These are phyloP conservation scores for Ceraclea dissimilis DNA, from an alignment of 2,888 invertebrate species.

Conservation along the genomic window DNA sequence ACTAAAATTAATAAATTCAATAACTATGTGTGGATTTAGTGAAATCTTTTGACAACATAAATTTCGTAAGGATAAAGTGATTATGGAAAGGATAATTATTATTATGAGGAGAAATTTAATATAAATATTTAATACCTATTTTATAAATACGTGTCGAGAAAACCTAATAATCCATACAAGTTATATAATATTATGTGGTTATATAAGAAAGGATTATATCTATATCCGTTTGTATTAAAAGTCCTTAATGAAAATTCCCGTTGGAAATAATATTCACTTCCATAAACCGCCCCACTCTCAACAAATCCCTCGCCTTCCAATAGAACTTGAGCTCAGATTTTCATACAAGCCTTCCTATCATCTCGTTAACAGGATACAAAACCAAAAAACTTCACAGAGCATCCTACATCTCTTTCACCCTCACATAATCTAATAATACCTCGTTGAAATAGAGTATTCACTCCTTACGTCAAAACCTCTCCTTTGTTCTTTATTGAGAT, in stretches of 20 bases:
- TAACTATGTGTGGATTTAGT: no score
- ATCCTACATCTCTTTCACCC: constrained; percentile 6
- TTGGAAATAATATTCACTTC: neutral
- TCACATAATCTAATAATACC: neutral
- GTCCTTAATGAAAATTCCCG: neutral
- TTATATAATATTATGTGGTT: no score
- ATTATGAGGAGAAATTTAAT: no score
- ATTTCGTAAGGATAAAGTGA: no score
- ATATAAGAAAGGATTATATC: neutral
- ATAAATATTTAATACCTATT: no score
- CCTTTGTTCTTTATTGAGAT: neutral
- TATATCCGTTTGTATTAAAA: neutral
- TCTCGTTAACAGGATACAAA: constrained; percentile 21
- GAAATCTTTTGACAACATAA: no score
- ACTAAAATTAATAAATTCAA: no score
- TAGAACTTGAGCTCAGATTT: constrained; percentile 24
- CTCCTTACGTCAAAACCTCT: neutral
- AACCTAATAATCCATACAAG: no score
- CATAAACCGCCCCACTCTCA: constrained; percentile 7
- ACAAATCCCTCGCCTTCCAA: constrained; percentile 19
- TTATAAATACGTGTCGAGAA: no score
- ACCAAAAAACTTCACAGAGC: neutral
- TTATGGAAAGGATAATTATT: neutral
- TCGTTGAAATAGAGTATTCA: constrained; percentile 4
- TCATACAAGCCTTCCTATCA: constrained; percentile 24